Conservation (phyloP, 2,113 vertebrate genomes). For the Chaetodon auriga region DNA sequence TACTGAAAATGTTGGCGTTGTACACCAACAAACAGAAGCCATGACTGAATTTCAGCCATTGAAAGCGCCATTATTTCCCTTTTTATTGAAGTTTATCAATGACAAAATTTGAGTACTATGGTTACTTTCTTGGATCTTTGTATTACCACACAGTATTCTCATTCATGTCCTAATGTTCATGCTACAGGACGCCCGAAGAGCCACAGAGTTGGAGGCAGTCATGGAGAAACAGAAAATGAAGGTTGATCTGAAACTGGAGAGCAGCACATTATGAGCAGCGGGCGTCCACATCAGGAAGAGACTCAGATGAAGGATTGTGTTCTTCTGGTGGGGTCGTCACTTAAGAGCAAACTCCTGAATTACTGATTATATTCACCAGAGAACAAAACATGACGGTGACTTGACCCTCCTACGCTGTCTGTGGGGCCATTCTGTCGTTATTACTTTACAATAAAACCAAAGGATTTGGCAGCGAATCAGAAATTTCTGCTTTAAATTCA, state of each 20-base stretch:
- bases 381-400: not conserved
- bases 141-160: too few relatives aligned
- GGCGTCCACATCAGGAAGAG: not conserved
- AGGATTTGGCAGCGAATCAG: slow-evolving; percentile 7
- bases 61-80: not conserved
- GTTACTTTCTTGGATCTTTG: too few relatives aligned
- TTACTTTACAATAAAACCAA: not conserved
- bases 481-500: slow-evolving; percentile 2
- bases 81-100: too few relatives aligned
- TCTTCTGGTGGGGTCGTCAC: not conserved
- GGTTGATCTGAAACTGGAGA: slow-evolving; percentile 85
- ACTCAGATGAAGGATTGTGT: not conserved
- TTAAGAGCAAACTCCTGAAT: not conserved
- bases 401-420: not conserved
- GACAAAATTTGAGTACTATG: too few relatives aligned
- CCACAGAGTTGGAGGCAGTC: slow-evolving; percentile 88
- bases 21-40: too few relatives aligned
- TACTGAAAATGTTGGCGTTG: too few relatives aligned
- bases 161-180: not conserved
- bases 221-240: slow-evolving; percentile 94
- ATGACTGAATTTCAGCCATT: too few relatives aligned
- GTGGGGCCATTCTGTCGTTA: too few relatives aligned
- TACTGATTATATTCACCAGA: slow-evolving; percentile 13
- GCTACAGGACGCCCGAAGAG: slow-evolving; percentile 77
- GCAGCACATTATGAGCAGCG: slow-evolving; percentile 78